Conservation (phyloP, 2,888 invertebrate species). For the Drosophila cyrtoloma region DNA sequence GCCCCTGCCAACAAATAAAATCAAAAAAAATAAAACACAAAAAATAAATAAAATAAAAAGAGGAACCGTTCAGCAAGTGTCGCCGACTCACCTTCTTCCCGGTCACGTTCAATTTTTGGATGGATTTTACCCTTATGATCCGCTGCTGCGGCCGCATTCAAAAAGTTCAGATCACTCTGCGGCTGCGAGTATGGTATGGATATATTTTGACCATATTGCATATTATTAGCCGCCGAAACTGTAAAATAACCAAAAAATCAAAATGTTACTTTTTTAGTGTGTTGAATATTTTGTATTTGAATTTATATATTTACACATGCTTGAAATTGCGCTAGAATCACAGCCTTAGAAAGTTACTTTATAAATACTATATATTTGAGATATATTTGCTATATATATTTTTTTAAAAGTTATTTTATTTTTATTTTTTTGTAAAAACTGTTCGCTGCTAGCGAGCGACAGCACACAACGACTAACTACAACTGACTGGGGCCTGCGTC, state of each 20-base stretch:
- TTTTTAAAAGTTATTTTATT: conserved; percentile 22
- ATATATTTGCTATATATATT: conserved; percentile 15
- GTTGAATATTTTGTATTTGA: background rate
- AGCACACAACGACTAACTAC: conserved; percentile 72
- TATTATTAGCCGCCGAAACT: conserved; percentile 85
- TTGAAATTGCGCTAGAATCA: conserved; percentile 65
- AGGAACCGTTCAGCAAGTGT: conserved; percentile 29
- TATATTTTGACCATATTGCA: conserved; percentile 86
- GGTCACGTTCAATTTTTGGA: conserved; percentile 86
- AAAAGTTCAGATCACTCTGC: conserved; percentile 85
- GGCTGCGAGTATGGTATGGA: conserved; percentile 85
- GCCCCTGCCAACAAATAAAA: background rate
- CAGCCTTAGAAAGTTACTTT: conserved; percentile 46
- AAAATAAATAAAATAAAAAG: too few species aligned
- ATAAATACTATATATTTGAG: conserved; percentile 11
- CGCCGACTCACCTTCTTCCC: conserved; percentile 85
- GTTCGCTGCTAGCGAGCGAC: conserved; percentile 59
- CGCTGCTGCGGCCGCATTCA: conserved; percentile 84
- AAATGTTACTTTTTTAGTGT: background rate
- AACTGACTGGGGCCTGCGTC: conserved; percentile 65
- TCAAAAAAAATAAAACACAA: background rate
- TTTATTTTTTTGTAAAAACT: conserved; percentile 21
- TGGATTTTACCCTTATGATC: conserved; percentile 86
- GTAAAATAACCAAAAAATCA: conserved; percentile 37
- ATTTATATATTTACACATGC: conserved; percentile 54